These are phyloP conservation scores for Caerostris darwini DNA, from an alignment of 1,140 invertebrate genomes.

Conservation along the genomic window DNA sequence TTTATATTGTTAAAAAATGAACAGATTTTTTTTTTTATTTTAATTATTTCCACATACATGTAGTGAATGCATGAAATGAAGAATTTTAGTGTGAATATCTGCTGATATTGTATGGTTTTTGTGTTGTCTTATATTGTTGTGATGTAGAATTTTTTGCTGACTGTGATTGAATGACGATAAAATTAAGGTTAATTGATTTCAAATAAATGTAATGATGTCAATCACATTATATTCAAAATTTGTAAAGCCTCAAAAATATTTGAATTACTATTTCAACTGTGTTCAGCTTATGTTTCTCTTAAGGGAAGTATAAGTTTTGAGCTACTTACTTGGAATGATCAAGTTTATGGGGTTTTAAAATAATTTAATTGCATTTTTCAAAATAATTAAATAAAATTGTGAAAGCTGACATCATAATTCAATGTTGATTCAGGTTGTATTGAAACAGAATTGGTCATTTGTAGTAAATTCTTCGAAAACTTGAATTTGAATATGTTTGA, in stretches of 20 bases:
- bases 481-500: background rate
- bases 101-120: background rate
- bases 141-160: background rate
- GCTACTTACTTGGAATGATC: background rate
- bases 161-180: background rate
- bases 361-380: background rate
- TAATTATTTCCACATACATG: background rate
- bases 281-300: slow-evolving; percentile 8
- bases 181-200: background rate
- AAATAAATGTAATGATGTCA: background rate
- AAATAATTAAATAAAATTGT: background rate
- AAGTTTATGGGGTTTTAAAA: no score
- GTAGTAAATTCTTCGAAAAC: background rate
- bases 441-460: background rate
- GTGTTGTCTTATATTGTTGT: background rate
- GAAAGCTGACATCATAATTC: background rate
- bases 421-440: background rate
- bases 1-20: background rate
- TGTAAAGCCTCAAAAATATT: background rate
- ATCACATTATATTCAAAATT: background rate
- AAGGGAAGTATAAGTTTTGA: background rate
- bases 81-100: background rate
- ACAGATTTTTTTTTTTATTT: background rate
- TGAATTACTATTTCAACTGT: background rate
- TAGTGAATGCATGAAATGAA: background rate